Base-by-base conservation (phyloP, 2,888 invertebrate species). In the Galerucella calmariensis region DNA sequence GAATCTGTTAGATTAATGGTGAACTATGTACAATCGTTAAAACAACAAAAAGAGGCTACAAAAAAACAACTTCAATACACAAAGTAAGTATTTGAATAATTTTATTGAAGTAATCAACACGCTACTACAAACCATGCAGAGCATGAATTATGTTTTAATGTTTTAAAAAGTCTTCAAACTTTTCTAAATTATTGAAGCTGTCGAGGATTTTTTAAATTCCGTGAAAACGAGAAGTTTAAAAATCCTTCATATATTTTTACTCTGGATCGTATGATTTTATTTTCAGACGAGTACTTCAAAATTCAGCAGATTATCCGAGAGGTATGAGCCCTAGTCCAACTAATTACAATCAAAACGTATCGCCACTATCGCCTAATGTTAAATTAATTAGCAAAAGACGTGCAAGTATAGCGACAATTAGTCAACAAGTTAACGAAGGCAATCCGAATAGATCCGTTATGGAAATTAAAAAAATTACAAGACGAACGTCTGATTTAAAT, bases 1-100 rank as follows among this genome's bases (percentile, higher is more conserved):
- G 87, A 89, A 78, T 90, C 90, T 2, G 89, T 91, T 46, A 89
- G 90, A 75, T 86, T 91, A 61, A 90, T 91, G 89, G 86, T 91
- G 24, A 86, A 87, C 72, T 89, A 91, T 81, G 90, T 91, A n/a
- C 90, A 91, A 79, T 88, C 89, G 77, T 84, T 91, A 67, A 90
- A 90, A 80, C 88, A 89, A 75, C 88, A 89, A 74, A 86, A 90
- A 77, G 90, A 91, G 79, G 89, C 89, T 66, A 89, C 90, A 69
- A 89, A 89, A 78, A 84, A 88, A 67, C 91, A 91, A 80, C 86
- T 91, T 44, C 89, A 90, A 80, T 91, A 90, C 78, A 90, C 90
- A 51, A 90, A 89, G 90, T 88, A 83, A 83, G 85, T 82, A 27
- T 61, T 66, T 51, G 58, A 48, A 65, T 27, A 16, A 58, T 14